phyloP scores from a whole-genome alignment of 2,888 invertebrate species.

The Peribatodes rhomboidaria region DNA sequence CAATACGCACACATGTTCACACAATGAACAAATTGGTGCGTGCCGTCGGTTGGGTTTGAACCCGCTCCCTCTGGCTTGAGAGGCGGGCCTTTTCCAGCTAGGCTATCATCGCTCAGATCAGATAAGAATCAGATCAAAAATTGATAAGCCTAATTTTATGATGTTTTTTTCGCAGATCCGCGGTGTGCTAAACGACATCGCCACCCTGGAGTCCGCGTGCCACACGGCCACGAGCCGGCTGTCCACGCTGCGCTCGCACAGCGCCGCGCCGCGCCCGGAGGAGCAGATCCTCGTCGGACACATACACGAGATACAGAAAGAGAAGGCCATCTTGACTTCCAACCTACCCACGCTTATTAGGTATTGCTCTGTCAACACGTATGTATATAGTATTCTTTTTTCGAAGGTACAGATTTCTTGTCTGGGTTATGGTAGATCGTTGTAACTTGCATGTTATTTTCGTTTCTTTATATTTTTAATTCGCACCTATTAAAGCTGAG shows the following conservation, averaged over 20 bases:
- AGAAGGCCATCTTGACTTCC: slow-evolving; percentile 92
- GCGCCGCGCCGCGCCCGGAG: slow-evolving; percentile 87
- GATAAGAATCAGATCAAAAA: too few species aligned
- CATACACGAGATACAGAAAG: slow-evolving; percentile 93
- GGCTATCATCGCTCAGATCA: too few species aligned
- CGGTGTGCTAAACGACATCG: slow-evolving; percentile 95
- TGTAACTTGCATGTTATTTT: slow-evolving; percentile 14
- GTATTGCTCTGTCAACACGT: slow-evolving; percentile 57
- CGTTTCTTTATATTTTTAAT: background rate
- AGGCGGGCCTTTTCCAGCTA: too few species aligned
- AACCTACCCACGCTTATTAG: slow-evolving; percentile 92
- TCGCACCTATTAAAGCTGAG: slow-evolving; percentile 3
- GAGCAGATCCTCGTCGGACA: slow-evolving; percentile 92
- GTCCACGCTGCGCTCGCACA: slow-evolving; percentile 89
- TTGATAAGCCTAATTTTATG: too few species aligned
- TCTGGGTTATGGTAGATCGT: slow-evolving; percentile 41
- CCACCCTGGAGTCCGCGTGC: slow-evolving; percentile 94
- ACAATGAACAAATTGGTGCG: too few species aligned
- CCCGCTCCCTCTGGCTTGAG: too few species aligned
- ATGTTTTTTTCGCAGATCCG: slow-evolving; percentile 87
- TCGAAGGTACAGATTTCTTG: slow-evolving; percentile 27
- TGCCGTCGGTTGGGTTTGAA: too few species aligned
- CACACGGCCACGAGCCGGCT: slow-evolving; percentile 94
- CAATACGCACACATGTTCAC: too few species aligned
- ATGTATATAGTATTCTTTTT: slow-evolving; percentile 42